phyloP scores from a whole-genome alignment of 64 coral and sea anemone genomes.

The Exaiptasia diaphana region DNA sequence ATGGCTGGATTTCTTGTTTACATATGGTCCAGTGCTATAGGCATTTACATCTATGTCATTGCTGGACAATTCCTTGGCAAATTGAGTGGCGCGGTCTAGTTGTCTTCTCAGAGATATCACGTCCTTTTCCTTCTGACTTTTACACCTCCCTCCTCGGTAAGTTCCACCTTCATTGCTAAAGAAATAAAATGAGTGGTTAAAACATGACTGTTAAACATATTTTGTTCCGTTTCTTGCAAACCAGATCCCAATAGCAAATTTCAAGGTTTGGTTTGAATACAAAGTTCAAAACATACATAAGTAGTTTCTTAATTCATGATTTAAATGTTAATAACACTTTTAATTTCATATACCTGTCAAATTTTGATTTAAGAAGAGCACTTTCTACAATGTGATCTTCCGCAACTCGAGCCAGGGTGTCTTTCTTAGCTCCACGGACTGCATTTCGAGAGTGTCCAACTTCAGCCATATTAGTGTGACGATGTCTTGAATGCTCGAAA shows the following conservation, averaged over 20 bases:
- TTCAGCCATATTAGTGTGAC: slow-evolving; percentile 51
- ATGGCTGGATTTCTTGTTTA: slow-evolving; percentile 19
- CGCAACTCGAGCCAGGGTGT: slow-evolving; percentile 10
- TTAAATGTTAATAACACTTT: no score
- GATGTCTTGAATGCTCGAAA: slow-evolving; percentile 35
- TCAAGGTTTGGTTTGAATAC: no score
- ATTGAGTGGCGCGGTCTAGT: slow-evolving; percentile 43
- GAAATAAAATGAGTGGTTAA: no score
- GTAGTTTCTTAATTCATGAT: no score
- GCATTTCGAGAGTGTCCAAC: slow-evolving; percentile 43
- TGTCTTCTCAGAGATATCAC: slow-evolving; percentile 22
- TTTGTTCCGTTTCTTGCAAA: no score
- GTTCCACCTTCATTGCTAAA: slow-evolving; percentile 23
- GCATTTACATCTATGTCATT: neutral
- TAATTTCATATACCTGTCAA: slow-evolving; percentile 16
- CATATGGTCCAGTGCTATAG: slow-evolving; percentile 4
- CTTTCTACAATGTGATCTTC: slow-evolving; percentile 40
- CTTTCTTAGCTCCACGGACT: slow-evolving; percentile 37
- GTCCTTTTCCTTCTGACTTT: slow-evolving; percentile 33
- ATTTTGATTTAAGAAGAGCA: slow-evolving; percentile 31
- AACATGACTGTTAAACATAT: no score
- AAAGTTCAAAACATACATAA: no score
- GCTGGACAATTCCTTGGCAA: neutral
- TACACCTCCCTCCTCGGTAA: slow-evolving; percentile 10
- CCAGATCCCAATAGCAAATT: no score